phyloP scores from a whole-genome alignment of 2,888 invertebrate genomes.

The Mechanitis messenoides region DNA sequence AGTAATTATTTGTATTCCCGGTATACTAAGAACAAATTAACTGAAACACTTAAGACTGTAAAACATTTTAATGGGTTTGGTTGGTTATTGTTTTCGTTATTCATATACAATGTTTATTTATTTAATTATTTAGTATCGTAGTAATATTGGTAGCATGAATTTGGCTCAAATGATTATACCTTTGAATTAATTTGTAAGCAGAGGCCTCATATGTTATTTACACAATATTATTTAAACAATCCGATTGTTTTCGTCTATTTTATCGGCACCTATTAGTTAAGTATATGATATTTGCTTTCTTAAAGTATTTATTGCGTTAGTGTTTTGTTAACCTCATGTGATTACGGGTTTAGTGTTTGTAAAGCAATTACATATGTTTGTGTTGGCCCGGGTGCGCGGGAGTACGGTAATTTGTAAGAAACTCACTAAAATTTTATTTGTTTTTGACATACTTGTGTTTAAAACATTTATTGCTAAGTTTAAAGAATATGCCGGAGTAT shows the following conservation, averaged over 20 bases:
- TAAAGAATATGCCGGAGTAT: neutral
- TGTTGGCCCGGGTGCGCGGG: slow-evolving; percentile 45
- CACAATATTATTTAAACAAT: slow-evolving; percentile 48
- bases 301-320: slow-evolving; percentile 67
- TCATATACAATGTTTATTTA: no score
- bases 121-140: no score
- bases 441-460: slow-evolving; percentile 10
- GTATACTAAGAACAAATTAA: no score
- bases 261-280: slow-evolving; percentile 66
- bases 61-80: no score
- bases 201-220: slow-evolving; percentile 45
- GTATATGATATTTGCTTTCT: slow-evolving; percentile 52
- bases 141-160: no score
- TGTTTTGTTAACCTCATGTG: slow-evolving; percentile 72
- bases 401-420: slow-evolving; percentile 28
- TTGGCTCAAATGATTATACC: no score
- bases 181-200: neutral
- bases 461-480: slow-evolving; percentile 1
- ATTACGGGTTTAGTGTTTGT: slow-evolving; percentile 70
- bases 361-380: slow-evolving; percentile 66
- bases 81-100: no score
- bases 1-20: no score
- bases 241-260: slow-evolving; percentile 57
- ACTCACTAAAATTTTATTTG: slow-evolving; percentile 24
- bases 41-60: no score